Conservation (phyloP, 1,140 invertebrate species). For the Elysia chlorotica region DNA sequence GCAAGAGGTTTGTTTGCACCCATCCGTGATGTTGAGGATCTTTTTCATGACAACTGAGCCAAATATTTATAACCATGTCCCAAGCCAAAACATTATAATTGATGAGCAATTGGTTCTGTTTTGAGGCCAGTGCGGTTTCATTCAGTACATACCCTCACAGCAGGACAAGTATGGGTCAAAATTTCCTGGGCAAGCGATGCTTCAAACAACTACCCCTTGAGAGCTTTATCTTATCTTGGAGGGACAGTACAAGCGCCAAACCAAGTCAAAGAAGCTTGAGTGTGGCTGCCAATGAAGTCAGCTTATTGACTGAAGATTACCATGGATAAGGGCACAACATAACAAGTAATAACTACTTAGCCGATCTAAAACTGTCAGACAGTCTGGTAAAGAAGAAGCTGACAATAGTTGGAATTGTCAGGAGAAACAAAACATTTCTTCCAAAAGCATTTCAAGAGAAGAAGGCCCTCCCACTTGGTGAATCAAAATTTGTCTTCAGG, state of each 20-base stretch:
- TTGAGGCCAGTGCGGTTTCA: slow-evolving; percentile 39
- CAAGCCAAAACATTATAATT: slow-evolving; percentile 28
- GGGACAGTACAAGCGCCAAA: background rate
- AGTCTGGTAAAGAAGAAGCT: slow-evolving; percentile 11
- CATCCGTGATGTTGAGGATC: slow-evolving; percentile 28
- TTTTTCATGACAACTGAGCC: slow-evolving; percentile 15
- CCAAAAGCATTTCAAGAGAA: slow-evolving; percentile 13
- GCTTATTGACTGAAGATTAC: slow-evolving; percentile 9
- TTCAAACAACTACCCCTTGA: slow-evolving; percentile 22
- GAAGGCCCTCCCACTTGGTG: background rate
- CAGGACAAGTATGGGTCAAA: slow-evolving; percentile 64
- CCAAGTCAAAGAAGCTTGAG: background rate
- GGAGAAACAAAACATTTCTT: slow-evolving; percentile 13
- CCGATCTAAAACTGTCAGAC: slow-evolving; percentile 9
- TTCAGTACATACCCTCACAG: slow-evolving; percentile 62
- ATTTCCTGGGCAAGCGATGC: slow-evolving; percentile 32
- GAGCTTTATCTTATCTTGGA: slow-evolving; percentile 22
- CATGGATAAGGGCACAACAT: slow-evolving; percentile 17
- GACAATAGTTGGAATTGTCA: background rate
- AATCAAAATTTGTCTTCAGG: slow-evolving; percentile 25
- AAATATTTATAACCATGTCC: slow-evolving; percentile 28
- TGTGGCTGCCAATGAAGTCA: slow-evolving; percentile 10
- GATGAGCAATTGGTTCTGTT: slow-evolving; percentile 50
- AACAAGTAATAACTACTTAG: slow-evolving; percentile 28
- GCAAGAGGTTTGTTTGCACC: slow-evolving; percentile 32